Base-by-base conservation (phyloP, 64 coral and sea anemone species). In the Orbicella faveolata region DNA sequence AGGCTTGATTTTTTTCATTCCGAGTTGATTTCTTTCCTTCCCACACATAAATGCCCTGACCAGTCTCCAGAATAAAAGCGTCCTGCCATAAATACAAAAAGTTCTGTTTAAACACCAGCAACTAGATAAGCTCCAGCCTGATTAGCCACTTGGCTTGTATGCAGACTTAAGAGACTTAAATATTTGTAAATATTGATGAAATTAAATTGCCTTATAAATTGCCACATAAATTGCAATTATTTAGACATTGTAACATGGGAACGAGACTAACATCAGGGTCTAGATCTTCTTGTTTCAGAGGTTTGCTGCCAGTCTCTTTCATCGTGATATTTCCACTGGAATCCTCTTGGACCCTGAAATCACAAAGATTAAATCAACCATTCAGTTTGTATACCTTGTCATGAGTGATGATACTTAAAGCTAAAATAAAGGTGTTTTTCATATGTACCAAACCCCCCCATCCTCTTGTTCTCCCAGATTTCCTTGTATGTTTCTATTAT, bases 31-130 rank as follows among this genome's bases (percentile, higher is more conserved):
- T 91, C 78, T 93, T 95, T 17, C 96, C 96, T 34, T 91, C 73
- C 96, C 96, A 98, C 13, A 98, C 94, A 57, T 90, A 98, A 18
- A 98, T 83, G 12, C 90, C 84, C 14, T 84, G 79, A 17, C 96
- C 96, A 30, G 87, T 88, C 64, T 98, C 96, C 41, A 98, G 52
- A 9, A 98, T 95, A 55, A 98, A 98, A 54, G 80, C 93, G 52
- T 98, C 96, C 96, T 98, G 81, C 14, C 55, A 63, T 53, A 79
- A 7, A 52, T 52, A 39, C 1, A 81, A 36, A 81, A 1, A 14
- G 36, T 70, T 26, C n/a, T 6, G 25, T 23, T 70, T n/a, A 26
- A 59, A 70, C 67, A 30, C 21, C 23, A 25, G 67, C 21, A 1
- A 11, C 9, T 10, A 25, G 64, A 67, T 21, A 19, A 67, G 0